A percentile compares a stretch with the other conserved stretches of the same genome.
phyloP scores from a whole-genome alignment of 92 coral and sea anemone species.

The Parazoanthus swiftii region DNA sequence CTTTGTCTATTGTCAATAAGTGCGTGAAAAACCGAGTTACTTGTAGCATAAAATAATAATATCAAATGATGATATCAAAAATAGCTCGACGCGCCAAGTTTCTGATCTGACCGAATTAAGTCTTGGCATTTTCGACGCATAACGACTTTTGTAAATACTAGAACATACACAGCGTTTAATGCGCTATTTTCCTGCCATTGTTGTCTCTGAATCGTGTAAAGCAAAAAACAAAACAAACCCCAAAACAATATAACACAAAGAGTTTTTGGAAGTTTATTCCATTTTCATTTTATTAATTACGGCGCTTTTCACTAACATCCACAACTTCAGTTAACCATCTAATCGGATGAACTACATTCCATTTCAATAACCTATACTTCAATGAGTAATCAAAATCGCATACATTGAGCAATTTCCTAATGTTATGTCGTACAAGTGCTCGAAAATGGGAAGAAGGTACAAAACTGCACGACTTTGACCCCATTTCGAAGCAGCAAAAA shows the following conservation, averaged over 20 bases:
- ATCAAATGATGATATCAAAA: too few species aligned
- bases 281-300: not conserved
- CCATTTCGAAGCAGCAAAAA: slow-evolving; percentile 17
- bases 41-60: not conserved
- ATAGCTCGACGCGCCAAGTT: too few species aligned
- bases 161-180: too few species aligned
- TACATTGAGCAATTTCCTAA: slow-evolving; percentile 20
- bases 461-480: slow-evolving; percentile 29
- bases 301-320: slow-evolving; percentile 25
- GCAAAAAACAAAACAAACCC: not conserved
- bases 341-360: slow-evolving; percentile 33
- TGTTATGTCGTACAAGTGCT: slow-evolving; percentile 29
- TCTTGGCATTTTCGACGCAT: too few species aligned
- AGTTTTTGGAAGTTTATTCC: not conserved
- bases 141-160: too few species aligned
- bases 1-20: not conserved
- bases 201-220: too few species aligned
- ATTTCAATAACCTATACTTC: slow-evolving; percentile 38
- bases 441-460: slow-evolving; percentile 39
- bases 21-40: not conserved
- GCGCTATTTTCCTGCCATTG: too few species aligned
- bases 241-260: not conserved
- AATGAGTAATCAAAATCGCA: slow-evolving; percentile 35
- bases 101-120: not conserved
- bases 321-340: slow-evolving; percentile 43